phyloP scores from a whole-genome alignment of 2,113 vertebrate genomes.

The Aptenodytes forsteri region DNA sequence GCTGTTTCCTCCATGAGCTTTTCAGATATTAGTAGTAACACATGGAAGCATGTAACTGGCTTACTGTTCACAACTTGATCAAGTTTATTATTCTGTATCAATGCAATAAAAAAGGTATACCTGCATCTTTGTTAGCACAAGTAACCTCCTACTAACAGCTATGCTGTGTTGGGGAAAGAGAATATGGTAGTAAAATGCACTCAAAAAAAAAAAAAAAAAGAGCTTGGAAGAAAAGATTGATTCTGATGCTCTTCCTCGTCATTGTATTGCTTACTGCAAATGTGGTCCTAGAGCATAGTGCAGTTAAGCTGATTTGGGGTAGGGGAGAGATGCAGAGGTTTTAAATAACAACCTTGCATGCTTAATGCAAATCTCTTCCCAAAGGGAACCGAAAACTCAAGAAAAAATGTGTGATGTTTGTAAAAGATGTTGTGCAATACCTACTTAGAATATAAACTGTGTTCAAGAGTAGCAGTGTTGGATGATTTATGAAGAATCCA shows the following conservation, averaged over 20 bases:
- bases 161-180: not conserved
- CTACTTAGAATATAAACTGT: not conserved
- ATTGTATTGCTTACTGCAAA: not conserved
- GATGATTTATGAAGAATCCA: not conserved
- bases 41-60: not conserved
- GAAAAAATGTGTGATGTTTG: not conserved
- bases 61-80: not conserved
- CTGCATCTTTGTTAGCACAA: not conserved
- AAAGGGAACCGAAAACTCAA: conserved; percentile 19
- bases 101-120: not conserved
- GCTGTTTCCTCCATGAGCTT: not conserved
- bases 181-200: not conserved
- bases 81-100: not conserved
- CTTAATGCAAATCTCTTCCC: not conserved
- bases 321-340: not conserved
- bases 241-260: not conserved
- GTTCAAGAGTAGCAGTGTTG: not conserved
- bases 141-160: not conserved
- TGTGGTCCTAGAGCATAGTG: not conserved
- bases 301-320: no score
- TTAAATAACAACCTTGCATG: not conserved
- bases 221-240: not conserved
- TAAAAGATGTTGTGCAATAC: conserved; percentile 28
- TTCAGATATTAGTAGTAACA: not conserved
- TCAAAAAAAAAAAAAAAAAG: not conserved